A percentile compares a stretch with the other conserved stretches of the same genome.
Evolutionary conservation across 2,888 invertebrate species (phyloP).

Genomic region (Sclerodermus sp.): DNA sequence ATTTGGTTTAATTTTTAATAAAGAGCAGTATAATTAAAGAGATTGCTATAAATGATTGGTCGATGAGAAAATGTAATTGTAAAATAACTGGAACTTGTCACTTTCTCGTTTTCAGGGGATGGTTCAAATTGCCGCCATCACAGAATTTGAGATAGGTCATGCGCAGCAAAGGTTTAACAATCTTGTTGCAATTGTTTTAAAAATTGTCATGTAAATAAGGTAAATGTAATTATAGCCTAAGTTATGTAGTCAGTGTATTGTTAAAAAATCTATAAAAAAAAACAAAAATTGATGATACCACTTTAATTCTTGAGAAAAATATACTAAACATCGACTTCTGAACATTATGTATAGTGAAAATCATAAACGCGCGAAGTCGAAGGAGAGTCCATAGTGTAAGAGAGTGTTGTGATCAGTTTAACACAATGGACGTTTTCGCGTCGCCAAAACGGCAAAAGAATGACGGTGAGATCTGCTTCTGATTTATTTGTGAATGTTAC

Average conservation of each 20-base stretch:
- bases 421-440: constrained; percentile 52
- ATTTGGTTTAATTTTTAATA: too few relatives aligned
- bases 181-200: constrained; percentile 39
- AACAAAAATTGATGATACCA: neutral
- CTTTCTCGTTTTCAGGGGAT: too few relatives aligned
- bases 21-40: neutral
- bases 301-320: neutral
- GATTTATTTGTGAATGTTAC: constrained; percentile 15
- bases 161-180: constrained; percentile 15
- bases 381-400: constrained; percentile 44
- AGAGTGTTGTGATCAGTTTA: constrained; percentile 38
- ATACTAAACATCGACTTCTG: too few relatives aligned
- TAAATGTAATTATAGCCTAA: neutral
- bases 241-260: neutral
- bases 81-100: too few relatives aligned
- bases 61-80: too few relatives aligned
- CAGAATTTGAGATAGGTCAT: constrained; percentile 10
- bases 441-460: constrained; percentile 52
- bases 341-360: constrained; percentile 36
- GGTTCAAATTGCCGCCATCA: too few relatives aligned
- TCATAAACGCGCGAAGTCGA: constrained; percentile 49
- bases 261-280: neutral
- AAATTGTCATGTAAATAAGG: constrained; percentile 37
- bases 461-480: constrained; percentile 49
- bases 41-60: too few relatives aligned